Evolutionary conservation across 1,140 invertebrate species (phyloP).

Genomic region (Drosophila jambulina): DNA sequence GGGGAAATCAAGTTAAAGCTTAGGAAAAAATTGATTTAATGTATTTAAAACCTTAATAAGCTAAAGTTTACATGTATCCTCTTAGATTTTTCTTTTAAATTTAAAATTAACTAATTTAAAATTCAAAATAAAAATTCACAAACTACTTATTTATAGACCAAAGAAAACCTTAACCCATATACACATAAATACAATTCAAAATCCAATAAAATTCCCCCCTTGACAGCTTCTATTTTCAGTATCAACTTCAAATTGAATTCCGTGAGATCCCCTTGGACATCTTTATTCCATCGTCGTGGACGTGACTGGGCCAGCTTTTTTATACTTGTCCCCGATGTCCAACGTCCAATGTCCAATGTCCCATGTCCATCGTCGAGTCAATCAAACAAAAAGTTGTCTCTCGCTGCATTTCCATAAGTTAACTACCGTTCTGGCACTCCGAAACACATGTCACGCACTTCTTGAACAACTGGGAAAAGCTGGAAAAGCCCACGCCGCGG

Average conservation of each 20-base stretch:
- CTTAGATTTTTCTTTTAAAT: no score
- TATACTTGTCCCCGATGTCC: background rate
- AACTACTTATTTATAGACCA: background rate
- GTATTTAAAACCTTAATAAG: background rate
- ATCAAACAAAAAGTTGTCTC: slow-evolving; percentile 49
- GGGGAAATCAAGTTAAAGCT: background rate
- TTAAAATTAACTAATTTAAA: background rate
- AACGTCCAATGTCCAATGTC: background rate
- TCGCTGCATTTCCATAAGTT: slow-evolving; percentile 57
- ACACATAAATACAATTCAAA: background rate
- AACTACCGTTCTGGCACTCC: slow-evolving; percentile 57
- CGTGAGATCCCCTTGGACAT: slow-evolving; percentile 20
- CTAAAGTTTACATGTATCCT: background rate
- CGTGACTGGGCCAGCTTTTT: slow-evolving; percentile 44
- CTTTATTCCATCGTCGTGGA: slow-evolving; percentile 23
- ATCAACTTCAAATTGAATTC: slow-evolving; percentile 47
- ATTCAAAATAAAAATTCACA: no score
- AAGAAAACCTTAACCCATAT: background rate
- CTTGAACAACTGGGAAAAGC: slow-evolving; percentile 51
- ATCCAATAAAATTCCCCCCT: slow-evolving; percentile 11
- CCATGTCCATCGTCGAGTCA: slow-evolving; percentile 35
- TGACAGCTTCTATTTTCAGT: background rate
- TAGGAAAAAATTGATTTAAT: background rate
- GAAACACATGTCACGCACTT: slow-evolving; percentile 77
- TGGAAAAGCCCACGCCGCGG: slow-evolving; percentile 48